A percentile compares a stretch with the other conserved stretches of the same genome.
phyloP scores from a whole-genome alignment of 2,113 vertebrate species.

The Canis aureus region DNA sequence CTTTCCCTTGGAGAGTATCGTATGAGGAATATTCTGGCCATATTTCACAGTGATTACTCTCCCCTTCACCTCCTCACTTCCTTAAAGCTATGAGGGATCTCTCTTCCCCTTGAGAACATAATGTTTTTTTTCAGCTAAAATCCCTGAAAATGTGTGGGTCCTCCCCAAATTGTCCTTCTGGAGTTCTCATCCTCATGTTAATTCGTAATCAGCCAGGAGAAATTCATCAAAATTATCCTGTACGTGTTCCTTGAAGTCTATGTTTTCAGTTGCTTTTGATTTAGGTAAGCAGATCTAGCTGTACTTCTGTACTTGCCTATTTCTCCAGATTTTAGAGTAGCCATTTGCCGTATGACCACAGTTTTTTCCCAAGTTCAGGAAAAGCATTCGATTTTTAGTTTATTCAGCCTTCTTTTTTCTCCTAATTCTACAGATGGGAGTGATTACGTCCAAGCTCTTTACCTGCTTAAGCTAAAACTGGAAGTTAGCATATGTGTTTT shows the following conservation, averaged over 20 bases:
- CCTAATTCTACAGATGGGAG: neutral
- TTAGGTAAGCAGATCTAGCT: neutral
- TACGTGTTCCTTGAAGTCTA: neutral
- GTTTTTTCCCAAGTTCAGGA: neutral
- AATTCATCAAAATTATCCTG: neutral
- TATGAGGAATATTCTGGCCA: neutral
- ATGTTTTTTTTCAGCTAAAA: neutral
- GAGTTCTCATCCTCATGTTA: neutral
- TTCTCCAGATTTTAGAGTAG: neutral
- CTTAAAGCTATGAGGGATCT: neutral
- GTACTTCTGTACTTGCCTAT: neutral
- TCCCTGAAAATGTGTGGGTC: neutral
- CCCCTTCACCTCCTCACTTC: fast-evolving
- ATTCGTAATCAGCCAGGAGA: neutral
- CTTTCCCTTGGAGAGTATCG: neutral
- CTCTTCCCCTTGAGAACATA: neutral
- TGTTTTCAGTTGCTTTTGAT: neutral
- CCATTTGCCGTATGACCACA: neutral
- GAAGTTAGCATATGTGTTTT: neutral
- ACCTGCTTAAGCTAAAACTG: neutral
- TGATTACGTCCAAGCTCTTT: neutral
- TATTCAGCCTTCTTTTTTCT: neutral
- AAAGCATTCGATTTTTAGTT: neutral
- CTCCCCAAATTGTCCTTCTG: neutral
- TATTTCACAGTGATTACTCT: neutral